phyloP scores from a whole-genome alignment of 2,113 vertebrate species.

The Pseudorectes ferrugineus region DNA sequence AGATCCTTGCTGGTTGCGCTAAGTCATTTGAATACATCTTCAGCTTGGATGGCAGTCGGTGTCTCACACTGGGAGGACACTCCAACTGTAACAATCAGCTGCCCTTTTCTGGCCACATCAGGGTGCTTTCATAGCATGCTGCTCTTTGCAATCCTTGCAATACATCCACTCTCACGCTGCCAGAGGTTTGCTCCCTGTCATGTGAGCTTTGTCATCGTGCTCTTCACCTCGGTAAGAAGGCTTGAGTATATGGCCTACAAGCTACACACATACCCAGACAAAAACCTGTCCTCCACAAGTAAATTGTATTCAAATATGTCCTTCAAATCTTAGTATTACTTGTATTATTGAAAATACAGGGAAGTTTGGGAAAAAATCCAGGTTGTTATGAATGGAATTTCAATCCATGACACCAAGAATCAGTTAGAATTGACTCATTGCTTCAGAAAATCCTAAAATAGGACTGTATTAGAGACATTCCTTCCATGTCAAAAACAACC shows the following conservation, averaged over 20 bases:
- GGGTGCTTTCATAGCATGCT: accelerated
- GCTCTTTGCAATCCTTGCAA: not conserved
- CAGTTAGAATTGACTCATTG: not conserved
- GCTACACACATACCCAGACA: not conserved
- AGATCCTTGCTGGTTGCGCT: not conserved
- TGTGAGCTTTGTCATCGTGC: accelerated
- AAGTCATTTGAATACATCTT: not conserved
- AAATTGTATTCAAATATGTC: not conserved
- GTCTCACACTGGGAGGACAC: not conserved
- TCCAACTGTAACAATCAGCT: not conserved
- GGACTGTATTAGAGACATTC: not conserved
- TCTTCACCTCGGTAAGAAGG: not conserved
- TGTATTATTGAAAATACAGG: not conserved
- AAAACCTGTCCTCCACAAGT: not conserved
- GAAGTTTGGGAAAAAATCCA: not conserved
- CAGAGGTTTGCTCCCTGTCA: not conserved
- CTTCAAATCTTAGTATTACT: not conserved
- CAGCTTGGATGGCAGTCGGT: not conserved
- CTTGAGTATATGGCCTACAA: too few relatives aligned
- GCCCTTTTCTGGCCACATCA: not conserved
- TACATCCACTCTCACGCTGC: too few relatives aligned
- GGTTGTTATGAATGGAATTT: not conserved
- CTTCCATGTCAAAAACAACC: not conserved
- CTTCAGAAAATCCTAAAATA: not conserved
- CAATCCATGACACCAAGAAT: not conserved